These are phyloP conservation scores for Lonchura striata DNA, from an alignment of 2,113 vertebrate species.

Conservation along the genomic window DNA sequence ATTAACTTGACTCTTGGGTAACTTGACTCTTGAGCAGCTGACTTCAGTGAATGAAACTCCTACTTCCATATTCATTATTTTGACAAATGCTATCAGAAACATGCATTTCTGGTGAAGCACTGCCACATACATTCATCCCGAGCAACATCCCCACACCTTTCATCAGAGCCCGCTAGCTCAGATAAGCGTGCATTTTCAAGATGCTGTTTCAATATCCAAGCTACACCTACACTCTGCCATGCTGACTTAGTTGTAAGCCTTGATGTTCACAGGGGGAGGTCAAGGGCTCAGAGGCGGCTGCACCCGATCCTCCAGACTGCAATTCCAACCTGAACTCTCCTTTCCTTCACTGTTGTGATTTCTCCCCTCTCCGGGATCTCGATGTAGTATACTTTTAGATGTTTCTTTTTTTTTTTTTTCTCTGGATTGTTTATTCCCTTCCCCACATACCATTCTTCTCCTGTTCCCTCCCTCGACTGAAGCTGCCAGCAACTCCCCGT, in stretches of 20 bases:
- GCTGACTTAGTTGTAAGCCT: neutral
- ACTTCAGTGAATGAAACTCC: neutral
- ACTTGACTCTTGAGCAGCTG: neutral
- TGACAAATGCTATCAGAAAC: neutral
- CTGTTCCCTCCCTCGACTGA: neutral
- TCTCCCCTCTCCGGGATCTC: neutral
- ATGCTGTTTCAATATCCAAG: neutral
- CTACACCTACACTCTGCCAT: neutral
- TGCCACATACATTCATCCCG: neutral
- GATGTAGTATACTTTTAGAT: neutral
- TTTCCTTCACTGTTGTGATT: neutral
- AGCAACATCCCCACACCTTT: neutral
- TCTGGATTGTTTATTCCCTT: neutral
- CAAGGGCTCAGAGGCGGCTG: neutral
- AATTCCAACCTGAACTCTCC: neutral
- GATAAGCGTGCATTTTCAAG: neutral
- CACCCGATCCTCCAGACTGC: accelerated
- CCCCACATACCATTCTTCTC: neutral
- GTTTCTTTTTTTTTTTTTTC: neutral
- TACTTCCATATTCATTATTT: neutral
- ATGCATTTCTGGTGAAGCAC: neutral
- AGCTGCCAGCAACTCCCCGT: neutral
- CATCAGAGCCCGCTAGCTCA: neutral
- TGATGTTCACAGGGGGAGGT: neutral
- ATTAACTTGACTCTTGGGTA: neutral